Evolutionary conservation across 2,113 vertebrate genomes (phyloP), one percentile per base, ranked within the genome.

Genomic region (Gobiocypris rarus): DNA sequence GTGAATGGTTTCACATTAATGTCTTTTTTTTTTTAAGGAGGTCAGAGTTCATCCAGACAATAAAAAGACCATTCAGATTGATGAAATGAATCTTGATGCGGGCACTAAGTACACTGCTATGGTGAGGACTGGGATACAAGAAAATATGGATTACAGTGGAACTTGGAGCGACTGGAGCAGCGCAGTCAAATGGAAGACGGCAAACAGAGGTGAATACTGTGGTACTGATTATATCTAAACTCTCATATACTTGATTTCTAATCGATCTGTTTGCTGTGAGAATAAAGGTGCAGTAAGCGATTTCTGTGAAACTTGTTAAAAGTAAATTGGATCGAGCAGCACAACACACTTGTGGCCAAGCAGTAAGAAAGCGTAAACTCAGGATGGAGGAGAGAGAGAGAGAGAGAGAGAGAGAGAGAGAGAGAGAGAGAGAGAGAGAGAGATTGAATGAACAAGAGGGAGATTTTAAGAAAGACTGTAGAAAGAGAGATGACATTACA

Each of bases 81-180:
- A 52, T 22, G 56, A 85, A 82, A 11, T 1, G 5, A 0, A 2
- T 3, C 45, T 87, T 19, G 69, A 67, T n/a, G 69, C 69, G 10
- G 50, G 13, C 10, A 50, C 67, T 43, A 3, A 13, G 3, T 87
- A 87, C 69, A 41, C 26, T 11, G 83, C 69, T n/a, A 52, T 28
- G 48, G 84, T 87, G 24, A 75, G n/a, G 45, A 83, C 11, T 74
- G 24, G 15, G 34, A 24, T 85, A 5, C 0, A 0, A 1, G 0
- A 19, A 5, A 0, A 0, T 7, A 0, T 0, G 0, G 0, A 0
- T 0, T 80, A 87, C 61, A 14, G 2, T 0, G 84, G 86, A 63
- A 67, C 38, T 1, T 43, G 2, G 10, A 85, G 84, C 59, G 15
- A 69, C 1, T 79, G 75, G 75, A 87, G 86, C 59, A 13, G 3